Conservation (phyloP, 2,113 vertebrate species). For the Malurus melanocephalus region DNA sequence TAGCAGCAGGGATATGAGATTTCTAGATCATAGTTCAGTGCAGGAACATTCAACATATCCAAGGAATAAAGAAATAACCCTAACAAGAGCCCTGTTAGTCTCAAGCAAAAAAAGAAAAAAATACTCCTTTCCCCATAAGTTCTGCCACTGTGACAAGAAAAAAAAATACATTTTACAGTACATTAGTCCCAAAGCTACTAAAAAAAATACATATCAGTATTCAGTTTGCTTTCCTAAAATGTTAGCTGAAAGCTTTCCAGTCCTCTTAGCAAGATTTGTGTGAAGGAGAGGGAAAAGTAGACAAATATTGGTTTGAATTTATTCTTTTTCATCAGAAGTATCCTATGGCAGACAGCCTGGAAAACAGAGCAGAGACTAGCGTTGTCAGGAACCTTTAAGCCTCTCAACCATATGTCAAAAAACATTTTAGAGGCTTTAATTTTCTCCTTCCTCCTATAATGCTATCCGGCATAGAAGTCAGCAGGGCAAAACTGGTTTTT, state of each 20-base stretch:
- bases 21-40: neutral
- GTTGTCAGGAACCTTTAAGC: neutral
- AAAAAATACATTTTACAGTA: neutral
- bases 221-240: neutral
- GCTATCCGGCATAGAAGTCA: neutral
- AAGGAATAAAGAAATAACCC: neutral
- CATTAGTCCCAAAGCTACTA: neutral
- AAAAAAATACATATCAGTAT: neutral
- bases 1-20: neutral
- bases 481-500: neutral
- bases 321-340: neutral
- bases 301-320: neutral
- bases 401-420: neutral
- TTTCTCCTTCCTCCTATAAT: neutral
- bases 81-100: neutral
- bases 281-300: neutral
- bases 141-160: neutral
- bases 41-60: neutral
- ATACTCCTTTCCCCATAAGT: neutral
- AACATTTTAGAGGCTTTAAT: neutral
- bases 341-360: neutral
- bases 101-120: neutral
- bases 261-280: neutral
- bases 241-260: slow-evolving; percentile 1
- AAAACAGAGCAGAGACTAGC: neutral